These are phyloP conservation scores for Hydriomena furcata DNA, from an alignment of 2,888 invertebrate genomes.

Conservation along the genomic window DNA sequence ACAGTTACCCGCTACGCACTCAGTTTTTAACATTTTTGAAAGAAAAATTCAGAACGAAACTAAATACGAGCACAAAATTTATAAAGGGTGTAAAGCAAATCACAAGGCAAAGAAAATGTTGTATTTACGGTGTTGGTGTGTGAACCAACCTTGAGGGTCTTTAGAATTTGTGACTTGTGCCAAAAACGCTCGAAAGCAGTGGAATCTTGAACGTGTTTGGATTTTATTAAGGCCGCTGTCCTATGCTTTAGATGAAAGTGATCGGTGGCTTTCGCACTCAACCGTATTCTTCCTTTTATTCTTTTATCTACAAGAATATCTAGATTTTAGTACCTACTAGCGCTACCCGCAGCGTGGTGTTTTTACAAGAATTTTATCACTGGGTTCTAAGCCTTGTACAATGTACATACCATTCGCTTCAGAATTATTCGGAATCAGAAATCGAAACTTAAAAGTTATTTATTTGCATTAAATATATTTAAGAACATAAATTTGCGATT, in stretches of 20 bases:
- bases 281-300: no score
- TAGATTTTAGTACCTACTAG: no score
- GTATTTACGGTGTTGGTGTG: neutral
- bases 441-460: no score
- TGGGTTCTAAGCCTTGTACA: no score
- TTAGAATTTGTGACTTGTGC: constrained; percentile 19
- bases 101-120: neutral
- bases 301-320: no score
- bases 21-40: constrained; percentile 4
- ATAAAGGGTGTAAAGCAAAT: neutral
- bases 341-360: no score
- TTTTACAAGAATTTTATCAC: no score
- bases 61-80: neutral
- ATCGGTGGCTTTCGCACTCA: no score
- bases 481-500: no score
- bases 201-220: constrained; percentile 15
- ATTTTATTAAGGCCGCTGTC: constrained; percentile 9
- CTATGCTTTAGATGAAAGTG: neutral
- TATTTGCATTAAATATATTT: no score
- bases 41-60: neutral
- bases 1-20: constrained; percentile 24
- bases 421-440: no score
- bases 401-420: no score
- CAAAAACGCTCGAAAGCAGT: constrained; percentile 16
- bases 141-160: neutral